Conservation (phyloP, 2,888 invertebrate genomes). For the Esperia sulphurella region DNA sequence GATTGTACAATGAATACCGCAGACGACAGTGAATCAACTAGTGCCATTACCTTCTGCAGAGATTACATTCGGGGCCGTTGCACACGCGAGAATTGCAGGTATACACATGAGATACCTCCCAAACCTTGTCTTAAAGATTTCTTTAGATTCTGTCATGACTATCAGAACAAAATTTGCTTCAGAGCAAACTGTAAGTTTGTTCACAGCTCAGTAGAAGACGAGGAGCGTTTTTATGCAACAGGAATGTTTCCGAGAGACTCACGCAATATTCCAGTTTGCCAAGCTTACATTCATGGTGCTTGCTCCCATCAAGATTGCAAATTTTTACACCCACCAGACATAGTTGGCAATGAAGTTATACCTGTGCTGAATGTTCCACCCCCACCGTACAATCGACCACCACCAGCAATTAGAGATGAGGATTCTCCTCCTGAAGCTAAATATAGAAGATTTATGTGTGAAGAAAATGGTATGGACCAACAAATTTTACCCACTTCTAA, state of each 20-base stretch:
- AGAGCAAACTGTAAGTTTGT: conserved; percentile 83
- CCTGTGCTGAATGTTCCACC: conserved; percentile 33
- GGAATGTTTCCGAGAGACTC: conserved; percentile 79
- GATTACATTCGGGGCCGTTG: conserved; percentile 75
- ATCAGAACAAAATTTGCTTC: conserved; percentile 84
- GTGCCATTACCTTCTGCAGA: conserved; percentile 56
- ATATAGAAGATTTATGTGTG: conserved; percentile 54
- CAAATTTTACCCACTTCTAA: conserved; percentile 45
- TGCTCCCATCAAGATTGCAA: conserved; percentile 74
- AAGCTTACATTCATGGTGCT: conserved; percentile 79
- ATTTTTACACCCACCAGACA: conserved; percentile 49
- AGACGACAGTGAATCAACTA: conserved; percentile 45
- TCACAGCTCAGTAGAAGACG: conserved; percentile 84
- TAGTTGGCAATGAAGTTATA: conserved; percentile 36
- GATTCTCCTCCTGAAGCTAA: conserved; percentile 68
- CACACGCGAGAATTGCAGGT: conserved; percentile 71
- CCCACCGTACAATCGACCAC: conserved; percentile 41
- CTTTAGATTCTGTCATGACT: conserved; percentile 79
- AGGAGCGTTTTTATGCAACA: conserved; percentile 82
- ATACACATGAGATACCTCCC: conserved; percentile 60
- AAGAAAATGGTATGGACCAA: conserved; percentile 50
- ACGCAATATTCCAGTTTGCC: conserved; percentile 74
- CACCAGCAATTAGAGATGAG: conserved; percentile 54
- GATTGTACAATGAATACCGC: conserved; percentile 39
- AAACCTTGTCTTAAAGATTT: conserved; percentile 53